A percentile compares a stretch with the other conserved stretches of the same genome.
These are phyloP conservation scores for Tragulus kanchil DNA, from an alignment of 2,113 vertebrate genomes.

Conservation along the genomic window DNA sequence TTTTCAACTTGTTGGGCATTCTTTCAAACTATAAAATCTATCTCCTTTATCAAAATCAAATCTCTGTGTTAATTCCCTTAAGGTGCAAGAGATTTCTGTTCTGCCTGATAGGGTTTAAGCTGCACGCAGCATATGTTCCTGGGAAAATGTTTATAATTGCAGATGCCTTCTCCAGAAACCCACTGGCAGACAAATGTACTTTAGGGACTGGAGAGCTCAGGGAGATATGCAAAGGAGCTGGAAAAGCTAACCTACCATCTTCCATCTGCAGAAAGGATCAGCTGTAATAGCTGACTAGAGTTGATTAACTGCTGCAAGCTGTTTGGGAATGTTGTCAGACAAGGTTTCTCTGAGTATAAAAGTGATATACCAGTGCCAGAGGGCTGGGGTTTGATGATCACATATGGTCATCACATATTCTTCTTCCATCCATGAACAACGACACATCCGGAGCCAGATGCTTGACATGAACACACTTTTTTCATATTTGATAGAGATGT, in stretches of 20 bases:
- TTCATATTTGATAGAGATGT: slow-evolving; percentile 37
- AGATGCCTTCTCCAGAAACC: slow-evolving; percentile 86
- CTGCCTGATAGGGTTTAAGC: slow-evolving; percentile 78
- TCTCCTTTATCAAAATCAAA: slow-evolving; percentile 81
- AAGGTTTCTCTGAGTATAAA: slow-evolving; percentile 81
- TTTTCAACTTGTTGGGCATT: slow-evolving; percentile 77
- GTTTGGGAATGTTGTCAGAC: slow-evolving; percentile 77
- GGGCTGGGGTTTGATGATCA: slow-evolving; percentile 79
- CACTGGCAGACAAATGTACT: slow-evolving; percentile 82
- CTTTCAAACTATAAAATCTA: slow-evolving; percentile 80
- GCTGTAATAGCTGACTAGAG: slow-evolving; percentile 83
- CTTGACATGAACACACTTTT: slow-evolving; percentile 49
- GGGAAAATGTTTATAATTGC: slow-evolving; percentile 80
- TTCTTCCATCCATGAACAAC: slow-evolving; percentile 81
- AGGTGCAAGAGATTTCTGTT: slow-evolving; percentile 81
- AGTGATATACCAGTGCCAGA: slow-evolving; percentile 73
- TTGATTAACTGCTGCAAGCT: slow-evolving; percentile 85
- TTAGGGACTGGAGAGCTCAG: slow-evolving; percentile 69
- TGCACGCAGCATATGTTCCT: slow-evolving; percentile 77
- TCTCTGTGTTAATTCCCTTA: slow-evolving; percentile 78
- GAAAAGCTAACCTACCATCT: slow-evolving; percentile 66
- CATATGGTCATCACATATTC: slow-evolving; percentile 78
- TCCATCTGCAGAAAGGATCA: slow-evolving; percentile 83
- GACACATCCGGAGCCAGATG: slow-evolving; percentile 63
- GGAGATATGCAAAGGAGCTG: slow-evolving; percentile 80